These are phyloP conservation scores for Macrotrachela quadricornifera DNA, from an alignment of 1,140 invertebrate genomes.

Conservation along the genomic window DNA sequence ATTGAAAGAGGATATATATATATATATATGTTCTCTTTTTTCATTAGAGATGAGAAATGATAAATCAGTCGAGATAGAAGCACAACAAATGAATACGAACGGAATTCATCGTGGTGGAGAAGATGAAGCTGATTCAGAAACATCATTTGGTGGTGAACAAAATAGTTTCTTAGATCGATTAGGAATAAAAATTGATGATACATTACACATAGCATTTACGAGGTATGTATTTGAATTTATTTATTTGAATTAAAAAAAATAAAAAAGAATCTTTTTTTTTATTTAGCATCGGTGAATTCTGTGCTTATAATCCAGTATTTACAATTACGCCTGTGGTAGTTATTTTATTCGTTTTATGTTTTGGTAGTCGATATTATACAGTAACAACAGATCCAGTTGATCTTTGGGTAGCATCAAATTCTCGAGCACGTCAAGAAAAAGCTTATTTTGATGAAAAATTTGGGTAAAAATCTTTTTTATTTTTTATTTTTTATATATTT, in stretches of 20 bases:
- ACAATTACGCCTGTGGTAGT: slow-evolving; percentile 49
- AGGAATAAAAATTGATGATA: neutral
- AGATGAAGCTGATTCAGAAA: too few species aligned
- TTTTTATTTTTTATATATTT: too few species aligned
- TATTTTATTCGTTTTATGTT: slow-evolving; percentile 37
- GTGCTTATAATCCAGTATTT: slow-evolving; percentile 52
- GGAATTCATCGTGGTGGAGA: too few species aligned
- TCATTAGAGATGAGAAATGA: too few species aligned
- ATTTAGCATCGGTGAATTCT: slow-evolving; percentile 37
- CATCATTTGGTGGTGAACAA: too few species aligned
- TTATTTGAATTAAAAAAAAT: neutral
- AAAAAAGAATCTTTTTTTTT: neutral
- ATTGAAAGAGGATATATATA: too few species aligned
- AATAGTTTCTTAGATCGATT: too few species aligned
- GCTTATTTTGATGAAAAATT: slow-evolving; percentile 55
- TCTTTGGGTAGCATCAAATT: slow-evolving; percentile 74
- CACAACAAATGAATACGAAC: too few species aligned
- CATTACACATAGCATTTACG: neutral
- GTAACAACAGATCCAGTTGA: slow-evolving; percentile 83
- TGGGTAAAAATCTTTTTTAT: neutral
- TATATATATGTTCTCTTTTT: too few species aligned
- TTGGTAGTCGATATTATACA: slow-evolving; percentile 43
- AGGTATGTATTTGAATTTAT: neutral
- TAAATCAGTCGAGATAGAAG: too few species aligned
- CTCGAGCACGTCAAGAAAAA: slow-evolving; percentile 57